Conservation (phyloP, 2,113 vertebrate species). For the Clarias batrachus region DNA sequence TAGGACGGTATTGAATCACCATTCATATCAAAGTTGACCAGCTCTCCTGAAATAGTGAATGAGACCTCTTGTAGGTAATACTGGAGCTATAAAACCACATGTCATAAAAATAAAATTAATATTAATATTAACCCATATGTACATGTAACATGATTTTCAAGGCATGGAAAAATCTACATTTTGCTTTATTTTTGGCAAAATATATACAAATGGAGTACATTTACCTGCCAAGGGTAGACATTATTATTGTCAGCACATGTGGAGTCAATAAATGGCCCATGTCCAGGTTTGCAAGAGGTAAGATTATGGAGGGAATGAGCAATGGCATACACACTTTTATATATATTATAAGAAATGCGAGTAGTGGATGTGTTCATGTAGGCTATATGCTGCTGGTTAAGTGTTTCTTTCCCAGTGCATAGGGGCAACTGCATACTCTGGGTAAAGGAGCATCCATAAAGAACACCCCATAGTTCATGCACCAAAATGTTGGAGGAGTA, state of each 20-base stretch:
- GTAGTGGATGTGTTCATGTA: conserved; percentile 58
- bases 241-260: conserved; percentile 67
- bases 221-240: conserved; percentile 74
- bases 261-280: conserved; percentile 67
- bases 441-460: conserved; percentile 55
- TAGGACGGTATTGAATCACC: conserved; percentile 74
- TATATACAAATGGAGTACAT: background rate
- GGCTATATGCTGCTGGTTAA: conserved; percentile 46
- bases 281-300: conserved; percentile 61
- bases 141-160: background rate
- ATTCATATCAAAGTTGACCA: conserved; percentile 72
- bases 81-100: conserved; percentile 61
- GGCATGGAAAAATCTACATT: no score
- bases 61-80: conserved; percentile 71
- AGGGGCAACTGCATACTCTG: conserved; percentile 28
- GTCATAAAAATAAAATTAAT: background rate
- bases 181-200: no score
- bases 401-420: conserved; percentile 58
- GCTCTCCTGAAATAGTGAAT: conserved; percentile 65
- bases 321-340: conserved; percentile 60
- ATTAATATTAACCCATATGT: background rate
- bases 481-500: conserved; percentile 66
- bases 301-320: conserved; percentile 73
- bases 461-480: conserved; percentile 60
- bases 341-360: conserved; percentile 59